phyloP scores from a whole-genome alignment of 53 echinoderm and acorn worm species.

The Glandiceps talaboti region DNA sequence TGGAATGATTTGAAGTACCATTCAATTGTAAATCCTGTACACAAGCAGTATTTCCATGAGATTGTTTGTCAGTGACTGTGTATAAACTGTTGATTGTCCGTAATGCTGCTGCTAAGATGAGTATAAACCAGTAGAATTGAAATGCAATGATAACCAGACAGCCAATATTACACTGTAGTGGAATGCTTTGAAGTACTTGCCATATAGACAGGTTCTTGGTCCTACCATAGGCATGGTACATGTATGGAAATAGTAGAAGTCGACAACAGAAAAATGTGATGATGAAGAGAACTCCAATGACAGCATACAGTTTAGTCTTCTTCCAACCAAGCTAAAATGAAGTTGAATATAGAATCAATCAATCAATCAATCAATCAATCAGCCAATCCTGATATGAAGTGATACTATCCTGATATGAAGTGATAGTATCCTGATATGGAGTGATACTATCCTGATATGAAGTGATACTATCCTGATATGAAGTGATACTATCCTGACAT shows the following conservation, averaged over 20 bases:
- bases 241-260: conserved; percentile 58
- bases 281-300: conserved; percentile 34
- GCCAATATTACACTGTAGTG: conserved; percentile 36
- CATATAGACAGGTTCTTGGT: conserved; percentile 30
- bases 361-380: too few species aligned
- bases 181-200: conserved; percentile 30
- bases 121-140: conserved; percentile 57
- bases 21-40: too few species aligned
- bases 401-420: too few species aligned
- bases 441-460: too few species aligned
- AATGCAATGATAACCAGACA: conserved; percentile 30
- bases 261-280: conserved; percentile 55
- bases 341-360: too few species aligned
- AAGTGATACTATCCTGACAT: too few species aligned
- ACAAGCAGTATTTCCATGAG: too few species aligned
- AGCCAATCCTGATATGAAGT: too few species aligned
- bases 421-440: too few species aligned
- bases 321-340: conserved; percentile 27
- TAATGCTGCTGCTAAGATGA: conserved; percentile 24
- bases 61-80: too few species aligned
- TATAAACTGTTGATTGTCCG: background rate
- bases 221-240: conserved; percentile 60
- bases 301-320: conserved; percentile 30
- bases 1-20: too few species aligned
- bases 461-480: too few species aligned